Percentiles rank a stretch among this genome's conserved stretches.
Conservation (phyloP, 1,140 invertebrate genomes). For the Drosophila simulans region DNA sequence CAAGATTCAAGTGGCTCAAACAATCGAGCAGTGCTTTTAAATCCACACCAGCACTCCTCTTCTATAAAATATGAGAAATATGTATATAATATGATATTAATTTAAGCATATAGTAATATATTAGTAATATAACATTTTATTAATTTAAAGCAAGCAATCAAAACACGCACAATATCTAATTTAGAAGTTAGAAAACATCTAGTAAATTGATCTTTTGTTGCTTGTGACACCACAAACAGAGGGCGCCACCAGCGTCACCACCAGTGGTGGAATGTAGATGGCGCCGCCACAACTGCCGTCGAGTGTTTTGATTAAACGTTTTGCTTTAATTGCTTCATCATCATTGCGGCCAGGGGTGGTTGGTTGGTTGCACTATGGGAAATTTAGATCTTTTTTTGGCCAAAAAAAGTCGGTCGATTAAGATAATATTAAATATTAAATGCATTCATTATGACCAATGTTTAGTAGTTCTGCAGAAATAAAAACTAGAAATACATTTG, state of each 20-base stretch:
- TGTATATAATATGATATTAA: no score
- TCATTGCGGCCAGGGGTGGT: not conserved
- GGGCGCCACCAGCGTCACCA: not conserved
- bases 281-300: conserved; percentile 19
- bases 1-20: not conserved
- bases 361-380: not conserved
- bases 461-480: no score
- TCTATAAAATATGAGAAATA: no score
- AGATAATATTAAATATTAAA: no score
- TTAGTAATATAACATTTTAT: no score
- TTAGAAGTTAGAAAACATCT: not conserved
- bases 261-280: conserved; percentile 3
- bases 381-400: no score
- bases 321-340: conserved; percentile 64
- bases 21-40: not conserved
- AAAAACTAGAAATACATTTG: no score
- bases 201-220: conserved; percentile 9
- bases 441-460: no score
- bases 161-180: no score
- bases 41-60: not conserved
- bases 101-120: no score
- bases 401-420: no score
- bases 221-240: conserved; percentile 2
- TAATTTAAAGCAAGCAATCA: no score
- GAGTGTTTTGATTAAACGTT: conserved; percentile 48